A percentile compares a stretch with the other conserved stretches of the same genome.
These are phyloP conservation scores for Cyrtodaria siliqua DNA, from an alignment of 2,888 invertebrate species.

Conservation along the genomic window DNA sequence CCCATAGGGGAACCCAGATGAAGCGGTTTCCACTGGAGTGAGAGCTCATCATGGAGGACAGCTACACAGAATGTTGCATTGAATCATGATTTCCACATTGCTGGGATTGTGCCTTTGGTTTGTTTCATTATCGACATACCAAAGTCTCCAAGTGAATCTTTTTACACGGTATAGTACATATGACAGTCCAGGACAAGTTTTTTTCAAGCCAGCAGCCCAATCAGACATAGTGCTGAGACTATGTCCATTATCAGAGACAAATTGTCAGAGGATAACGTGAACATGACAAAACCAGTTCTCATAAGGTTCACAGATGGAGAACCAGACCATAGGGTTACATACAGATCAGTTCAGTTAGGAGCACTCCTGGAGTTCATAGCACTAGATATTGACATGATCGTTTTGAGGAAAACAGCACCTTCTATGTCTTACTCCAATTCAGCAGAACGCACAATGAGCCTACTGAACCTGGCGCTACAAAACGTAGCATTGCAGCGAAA, in stretches of 20 bases:
- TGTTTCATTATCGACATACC: slow-evolving; percentile 32
- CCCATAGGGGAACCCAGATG: slow-evolving; percentile 45
- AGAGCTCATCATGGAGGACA: slow-evolving; percentile 19
- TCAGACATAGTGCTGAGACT: slow-evolving; percentile 37
- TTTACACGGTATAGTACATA: slow-evolving; percentile 28
- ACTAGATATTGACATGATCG: slow-evolving; percentile 40
- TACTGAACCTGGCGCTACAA: slow-evolving; percentile 43
- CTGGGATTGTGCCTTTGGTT: slow-evolving; percentile 38
- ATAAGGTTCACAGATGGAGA: slow-evolving; percentile 43
- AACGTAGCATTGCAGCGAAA: slow-evolving; percentile 26
- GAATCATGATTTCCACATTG: slow-evolving; percentile 42
- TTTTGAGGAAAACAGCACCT: slow-evolving; percentile 38
- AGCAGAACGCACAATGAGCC: slow-evolving; percentile 33
- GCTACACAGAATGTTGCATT: slow-evolving; percentile 11
- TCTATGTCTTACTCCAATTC: slow-evolving; percentile 28
- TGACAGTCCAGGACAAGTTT: slow-evolving; percentile 41
- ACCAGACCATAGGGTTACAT: slow-evolving; percentile 47
- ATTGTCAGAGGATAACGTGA: slow-evolving; percentile 18
- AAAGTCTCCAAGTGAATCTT: slow-evolving; percentile 18
- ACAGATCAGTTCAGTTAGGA: slow-evolving; percentile 38
- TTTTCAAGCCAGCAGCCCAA: slow-evolving; percentile 42
- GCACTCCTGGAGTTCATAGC: slow-evolving; percentile 31
- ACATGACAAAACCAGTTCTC: slow-evolving; percentile 18
- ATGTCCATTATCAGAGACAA: slow-evolving; percentile 9
- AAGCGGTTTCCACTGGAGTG: slow-evolving; percentile 20